A percentile compares a stretch with the other conserved stretches of the same genome.
Evolutionary conservation across 2,888 invertebrate genomes (phyloP).

Genomic region (Dasypogon diadema): DNA sequence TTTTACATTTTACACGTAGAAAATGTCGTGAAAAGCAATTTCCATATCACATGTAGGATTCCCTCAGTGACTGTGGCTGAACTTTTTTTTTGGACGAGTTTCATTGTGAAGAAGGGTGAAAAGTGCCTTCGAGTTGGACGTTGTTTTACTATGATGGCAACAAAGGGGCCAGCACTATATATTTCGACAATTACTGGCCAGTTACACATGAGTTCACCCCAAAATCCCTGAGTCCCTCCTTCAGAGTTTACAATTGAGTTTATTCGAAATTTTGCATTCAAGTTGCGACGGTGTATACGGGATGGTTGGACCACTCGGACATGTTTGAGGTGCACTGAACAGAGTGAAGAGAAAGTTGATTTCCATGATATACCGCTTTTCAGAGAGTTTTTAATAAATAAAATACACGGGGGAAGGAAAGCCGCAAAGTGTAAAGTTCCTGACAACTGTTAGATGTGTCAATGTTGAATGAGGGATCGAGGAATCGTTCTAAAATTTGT

Average conservation of each 20-base stretch:
- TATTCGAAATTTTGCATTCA: constrained; percentile 27
- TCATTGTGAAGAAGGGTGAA: constrained; percentile 25
- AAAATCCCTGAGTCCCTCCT: constrained; percentile 30
- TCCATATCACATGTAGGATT: constrained; percentile 19
- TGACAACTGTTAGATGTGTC: constrained; percentile 37
- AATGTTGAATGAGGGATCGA: constrained; percentile 1
- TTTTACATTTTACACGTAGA: constrained; percentile 12
- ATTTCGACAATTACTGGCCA: constrained; percentile 41
- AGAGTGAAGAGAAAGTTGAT: not conserved
- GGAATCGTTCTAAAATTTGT: not conserved
- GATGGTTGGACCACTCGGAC: not conserved
- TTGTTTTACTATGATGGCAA: constrained; percentile 2
- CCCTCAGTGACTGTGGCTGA: not conserved
- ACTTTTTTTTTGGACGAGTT: not conserved
- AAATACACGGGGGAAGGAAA: constrained; percentile 43
- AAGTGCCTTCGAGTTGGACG: constrained; percentile 7
- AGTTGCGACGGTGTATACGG: not conserved
- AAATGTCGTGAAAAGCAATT: constrained; percentile 37
- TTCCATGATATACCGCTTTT: constrained; percentile 7
- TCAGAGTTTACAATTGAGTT: constrained; percentile 32
- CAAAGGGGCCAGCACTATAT: constrained; percentile 18
- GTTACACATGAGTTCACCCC: constrained; percentile 43
- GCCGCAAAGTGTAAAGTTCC: constrained; percentile 24
- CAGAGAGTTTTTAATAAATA: constrained; percentile 35
- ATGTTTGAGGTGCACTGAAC: not conserved